Evolutionary conservation across 2,113 vertebrate species (phyloP).

Genomic region (Arizona elegans): DNA sequence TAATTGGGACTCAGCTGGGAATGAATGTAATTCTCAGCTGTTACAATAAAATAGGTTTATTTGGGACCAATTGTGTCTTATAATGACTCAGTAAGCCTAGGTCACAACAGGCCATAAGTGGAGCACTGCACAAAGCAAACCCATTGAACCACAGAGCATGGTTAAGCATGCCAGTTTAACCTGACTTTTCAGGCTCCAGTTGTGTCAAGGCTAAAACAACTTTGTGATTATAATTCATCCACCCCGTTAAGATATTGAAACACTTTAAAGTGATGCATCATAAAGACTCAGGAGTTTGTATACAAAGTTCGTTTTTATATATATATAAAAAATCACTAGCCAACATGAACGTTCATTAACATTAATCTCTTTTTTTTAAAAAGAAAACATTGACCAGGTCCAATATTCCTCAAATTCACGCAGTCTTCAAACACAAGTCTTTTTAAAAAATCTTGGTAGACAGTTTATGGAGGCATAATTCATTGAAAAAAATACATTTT

Average conservation of each 20-base stretch:
- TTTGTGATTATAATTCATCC: background rate
- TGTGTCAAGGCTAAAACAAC: background rate
- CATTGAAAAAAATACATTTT: background rate
- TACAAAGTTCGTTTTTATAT: background rate
- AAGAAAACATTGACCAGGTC: background rate
- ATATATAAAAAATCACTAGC: background rate
- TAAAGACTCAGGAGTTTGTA: background rate
- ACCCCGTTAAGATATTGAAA: background rate
- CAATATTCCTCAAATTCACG: background rate
- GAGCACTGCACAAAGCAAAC: background rate
- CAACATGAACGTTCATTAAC: conserved; percentile 13
- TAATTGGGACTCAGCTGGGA: too few relatives aligned
- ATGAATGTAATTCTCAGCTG: too few relatives aligned
- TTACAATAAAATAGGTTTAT: too few relatives aligned
- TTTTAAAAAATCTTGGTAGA: background rate
- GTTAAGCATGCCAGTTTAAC: background rate
- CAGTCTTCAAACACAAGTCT: background rate
- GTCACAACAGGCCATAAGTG: background rate
- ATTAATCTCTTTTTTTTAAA: background rate
- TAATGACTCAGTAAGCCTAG: too few relatives aligned
- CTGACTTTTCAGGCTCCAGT: background rate
- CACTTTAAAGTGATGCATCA: background rate
- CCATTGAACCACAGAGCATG: background rate
- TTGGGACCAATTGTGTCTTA: too few relatives aligned
- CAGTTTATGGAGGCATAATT: background rate